Percentiles rank a stretch among this genome's conserved stretches.
phyloP scores from a whole-genome alignment of 2,113 vertebrate genomes.

The Progne subis region DNA sequence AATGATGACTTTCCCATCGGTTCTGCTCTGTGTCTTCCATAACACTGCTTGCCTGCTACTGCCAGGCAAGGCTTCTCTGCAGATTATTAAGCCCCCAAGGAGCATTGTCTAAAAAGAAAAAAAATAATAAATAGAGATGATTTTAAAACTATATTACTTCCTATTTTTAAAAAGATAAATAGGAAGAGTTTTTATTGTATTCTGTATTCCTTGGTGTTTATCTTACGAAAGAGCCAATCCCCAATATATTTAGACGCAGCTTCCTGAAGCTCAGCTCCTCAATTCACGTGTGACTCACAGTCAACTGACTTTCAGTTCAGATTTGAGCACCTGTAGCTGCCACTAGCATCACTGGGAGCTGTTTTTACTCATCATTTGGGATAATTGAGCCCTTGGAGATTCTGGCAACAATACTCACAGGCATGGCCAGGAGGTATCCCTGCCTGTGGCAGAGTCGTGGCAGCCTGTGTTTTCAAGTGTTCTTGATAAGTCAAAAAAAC shows the following conservation, averaged over 20 bases:
- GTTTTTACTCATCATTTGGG: neutral
- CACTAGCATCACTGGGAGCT: neutral
- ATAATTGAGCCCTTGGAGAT: neutral
- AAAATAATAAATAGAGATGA: neutral
- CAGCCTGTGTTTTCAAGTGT: neutral
- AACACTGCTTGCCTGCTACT: neutral
- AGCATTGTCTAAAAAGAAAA: neutral
- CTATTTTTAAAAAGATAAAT: neutral
- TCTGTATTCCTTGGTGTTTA: neutral
- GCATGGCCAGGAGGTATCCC: neutral
- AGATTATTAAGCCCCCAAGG: neutral
- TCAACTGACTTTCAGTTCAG: neutral
- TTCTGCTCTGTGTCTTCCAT: neutral
- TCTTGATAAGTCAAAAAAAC: neutral
- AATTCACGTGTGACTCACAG: neutral
- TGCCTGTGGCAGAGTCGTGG: neutral
- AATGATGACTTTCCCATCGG: fast-evolving
- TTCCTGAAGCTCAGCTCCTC: neutral
- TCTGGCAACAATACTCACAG: neutral
- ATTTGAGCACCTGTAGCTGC: neutral
- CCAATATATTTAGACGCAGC: neutral
- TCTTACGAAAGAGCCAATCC: neutral
- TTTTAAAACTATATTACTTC: neutral
- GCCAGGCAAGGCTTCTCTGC: neutral
- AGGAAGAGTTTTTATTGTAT: neutral